Conservation (phyloP, 1,140 invertebrate genomes). For the Calycopis cecrops region DNA sequence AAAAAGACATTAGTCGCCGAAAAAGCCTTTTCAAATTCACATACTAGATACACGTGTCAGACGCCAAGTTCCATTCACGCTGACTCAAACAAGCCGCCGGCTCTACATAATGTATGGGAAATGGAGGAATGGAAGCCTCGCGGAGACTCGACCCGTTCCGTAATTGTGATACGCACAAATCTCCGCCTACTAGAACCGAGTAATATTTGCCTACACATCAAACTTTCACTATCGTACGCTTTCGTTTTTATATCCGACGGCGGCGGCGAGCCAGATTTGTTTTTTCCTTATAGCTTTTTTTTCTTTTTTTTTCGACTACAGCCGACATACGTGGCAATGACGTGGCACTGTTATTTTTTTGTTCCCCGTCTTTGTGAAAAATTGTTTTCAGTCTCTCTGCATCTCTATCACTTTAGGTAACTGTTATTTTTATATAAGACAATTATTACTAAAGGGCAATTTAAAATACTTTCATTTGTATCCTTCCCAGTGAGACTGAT, state of each 20-base stretch:
- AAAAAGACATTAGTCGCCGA: slow-evolving; percentile 1
- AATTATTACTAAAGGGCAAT: no score
- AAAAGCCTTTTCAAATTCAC: slow-evolving; percentile 40
- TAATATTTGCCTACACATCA: slow-evolving; percentile 75
- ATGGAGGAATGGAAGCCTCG: slow-evolving; percentile 35
- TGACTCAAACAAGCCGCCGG: slow-evolving; percentile 51
- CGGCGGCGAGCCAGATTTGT: slow-evolving; percentile 53
- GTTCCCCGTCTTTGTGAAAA: slow-evolving; percentile 21
- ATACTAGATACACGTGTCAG: slow-evolving; percentile 55
- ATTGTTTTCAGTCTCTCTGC: background rate
- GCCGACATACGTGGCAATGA: slow-evolving; percentile 33
- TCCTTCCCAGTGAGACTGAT: no score
- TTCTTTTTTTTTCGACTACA: slow-evolving; percentile 44
- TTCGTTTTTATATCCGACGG: slow-evolving; percentile 70
- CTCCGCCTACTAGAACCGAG: slow-evolving; percentile 65
- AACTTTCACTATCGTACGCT: slow-evolving; percentile 74
- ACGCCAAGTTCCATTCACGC: slow-evolving; percentile 65
- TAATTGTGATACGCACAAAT: slow-evolving; percentile 66
- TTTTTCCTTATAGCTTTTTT: slow-evolving; percentile 44
- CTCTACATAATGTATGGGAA: slow-evolving; percentile 61
- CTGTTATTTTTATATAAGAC: background rate
- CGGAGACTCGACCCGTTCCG: slow-evolving; percentile 50
- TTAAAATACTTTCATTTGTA: background rate
- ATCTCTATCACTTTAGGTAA: background rate
- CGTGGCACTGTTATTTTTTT: slow-evolving; percentile 24